phyloP scores from a whole-genome alignment of 2,797 vertebrate species.

The Bradypus variegatus region DNA sequence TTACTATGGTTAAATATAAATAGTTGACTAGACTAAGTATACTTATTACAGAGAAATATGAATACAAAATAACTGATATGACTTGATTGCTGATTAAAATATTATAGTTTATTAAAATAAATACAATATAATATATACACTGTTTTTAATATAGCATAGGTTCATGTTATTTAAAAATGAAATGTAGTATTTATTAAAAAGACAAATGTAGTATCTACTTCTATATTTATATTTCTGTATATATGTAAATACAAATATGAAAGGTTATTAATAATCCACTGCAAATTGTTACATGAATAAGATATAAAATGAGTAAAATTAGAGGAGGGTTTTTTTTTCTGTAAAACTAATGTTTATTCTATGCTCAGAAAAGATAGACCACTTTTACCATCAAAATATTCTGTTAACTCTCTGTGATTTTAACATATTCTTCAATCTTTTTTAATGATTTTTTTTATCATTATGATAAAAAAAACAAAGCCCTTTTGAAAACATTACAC shows the following conservation, averaged over 20 bases:
- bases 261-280: not conserved
- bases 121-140: not conserved
- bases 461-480: too few relatives aligned
- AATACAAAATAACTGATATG: not conserved
- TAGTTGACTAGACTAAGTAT: not conserved
- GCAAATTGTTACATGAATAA: not conserved
- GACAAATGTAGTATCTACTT: too few relatives aligned
- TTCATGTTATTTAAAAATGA: not conserved
- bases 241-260: not conserved
- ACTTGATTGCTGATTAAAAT: constrained; percentile 11
- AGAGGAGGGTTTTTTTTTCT: not conserved
- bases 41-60: not conserved
- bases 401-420: too few relatives aligned
- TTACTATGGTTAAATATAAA: not conserved
- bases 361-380: too few relatives aligned
- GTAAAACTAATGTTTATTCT: too few relatives aligned
- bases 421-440: too few relatives aligned
- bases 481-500: too few relatives aligned
- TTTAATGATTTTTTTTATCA: too few relatives aligned
- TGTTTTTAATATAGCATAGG: not conserved
- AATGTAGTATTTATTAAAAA: not conserved
- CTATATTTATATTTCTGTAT: not conserved
- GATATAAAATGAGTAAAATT: not conserved
- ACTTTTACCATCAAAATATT: too few relatives aligned
- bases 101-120: not conserved